Conservation (phyloP, 2,113 vertebrate genomes). For the Melozone crissalis region DNA sequence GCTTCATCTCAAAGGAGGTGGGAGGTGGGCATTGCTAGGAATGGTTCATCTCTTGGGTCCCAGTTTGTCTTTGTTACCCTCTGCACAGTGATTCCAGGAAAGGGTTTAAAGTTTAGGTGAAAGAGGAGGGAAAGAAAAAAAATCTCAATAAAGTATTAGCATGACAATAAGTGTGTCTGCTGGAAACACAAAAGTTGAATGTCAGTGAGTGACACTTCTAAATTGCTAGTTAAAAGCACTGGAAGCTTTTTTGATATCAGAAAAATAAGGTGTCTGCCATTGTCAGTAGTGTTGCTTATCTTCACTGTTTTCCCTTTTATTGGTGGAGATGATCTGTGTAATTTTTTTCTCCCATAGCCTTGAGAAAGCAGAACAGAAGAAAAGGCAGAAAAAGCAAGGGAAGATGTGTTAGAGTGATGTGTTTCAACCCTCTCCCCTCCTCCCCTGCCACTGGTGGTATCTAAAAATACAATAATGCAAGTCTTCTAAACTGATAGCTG, state of each 20-base stretch:
- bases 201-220: background rate
- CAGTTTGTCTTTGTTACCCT: background rate
- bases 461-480: constrained; percentile 35
- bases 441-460: background rate
- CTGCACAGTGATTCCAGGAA: background rate
- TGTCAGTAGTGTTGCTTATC: background rate
- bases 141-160: constrained; percentile 35
- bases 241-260: constrained; percentile 5
- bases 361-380: background rate
- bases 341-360: background rate
- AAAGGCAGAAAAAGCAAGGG: background rate
- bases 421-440: background rate
- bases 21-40: background rate
- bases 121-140: rapidly evolving
- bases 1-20: background rate
- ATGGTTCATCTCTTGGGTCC: background rate
- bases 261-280: constrained; percentile 25
- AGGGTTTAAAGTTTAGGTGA: constrained; percentile 7
- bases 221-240: constrained; percentile 29
- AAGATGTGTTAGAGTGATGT: background rate
- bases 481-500: background rate
- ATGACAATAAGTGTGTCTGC: background rate
- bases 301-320: background rate
- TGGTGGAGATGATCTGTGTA: background rate
- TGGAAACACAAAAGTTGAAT: constrained; percentile 15